Conservation (phyloP, 2,888 invertebrate genomes). For the Trichacis sp. region DNA sequence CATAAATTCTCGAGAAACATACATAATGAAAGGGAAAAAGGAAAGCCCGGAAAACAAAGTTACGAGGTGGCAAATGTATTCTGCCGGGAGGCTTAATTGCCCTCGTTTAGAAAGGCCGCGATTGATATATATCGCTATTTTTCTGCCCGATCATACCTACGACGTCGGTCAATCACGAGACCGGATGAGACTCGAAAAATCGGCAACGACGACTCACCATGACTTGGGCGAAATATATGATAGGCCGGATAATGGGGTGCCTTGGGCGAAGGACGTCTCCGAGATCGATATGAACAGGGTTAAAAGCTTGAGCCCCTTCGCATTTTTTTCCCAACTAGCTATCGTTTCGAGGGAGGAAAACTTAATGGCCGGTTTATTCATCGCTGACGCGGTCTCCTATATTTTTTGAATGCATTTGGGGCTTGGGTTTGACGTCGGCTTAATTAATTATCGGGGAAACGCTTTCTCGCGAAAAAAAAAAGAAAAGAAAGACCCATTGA, state of each 20-base stretch:
- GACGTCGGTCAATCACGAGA: not conserved
- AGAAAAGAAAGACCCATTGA: not conserved
- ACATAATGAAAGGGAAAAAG: too few species aligned
- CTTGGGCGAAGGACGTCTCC: not conserved
- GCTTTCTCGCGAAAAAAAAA: not conserved
- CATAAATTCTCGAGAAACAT: not conserved
- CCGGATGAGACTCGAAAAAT: not conserved
- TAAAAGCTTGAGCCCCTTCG: not conserved
- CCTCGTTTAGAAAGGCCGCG: too few species aligned
- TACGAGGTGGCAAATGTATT: not conserved
- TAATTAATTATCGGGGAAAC: too few species aligned
- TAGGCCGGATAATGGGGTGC: not conserved
- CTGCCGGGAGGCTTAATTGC: not conserved
- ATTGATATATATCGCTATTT: too few species aligned
- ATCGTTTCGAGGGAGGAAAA: not conserved
- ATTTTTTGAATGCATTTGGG: not conserved
- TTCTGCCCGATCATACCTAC: not conserved
- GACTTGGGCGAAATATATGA: not conserved
- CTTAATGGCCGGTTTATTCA: not conserved
- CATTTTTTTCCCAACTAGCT: not conserved
- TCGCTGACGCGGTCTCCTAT: not conserved
- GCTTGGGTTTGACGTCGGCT: not conserved
- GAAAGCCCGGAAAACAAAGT: not conserved
- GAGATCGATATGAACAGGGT: conserved; percentile 6
- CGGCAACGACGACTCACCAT: not conserved